These are phyloP conservation scores for Vimba vimba DNA, from an alignment of 2,113 vertebrate genomes.

Conservation along the genomic window DNA sequence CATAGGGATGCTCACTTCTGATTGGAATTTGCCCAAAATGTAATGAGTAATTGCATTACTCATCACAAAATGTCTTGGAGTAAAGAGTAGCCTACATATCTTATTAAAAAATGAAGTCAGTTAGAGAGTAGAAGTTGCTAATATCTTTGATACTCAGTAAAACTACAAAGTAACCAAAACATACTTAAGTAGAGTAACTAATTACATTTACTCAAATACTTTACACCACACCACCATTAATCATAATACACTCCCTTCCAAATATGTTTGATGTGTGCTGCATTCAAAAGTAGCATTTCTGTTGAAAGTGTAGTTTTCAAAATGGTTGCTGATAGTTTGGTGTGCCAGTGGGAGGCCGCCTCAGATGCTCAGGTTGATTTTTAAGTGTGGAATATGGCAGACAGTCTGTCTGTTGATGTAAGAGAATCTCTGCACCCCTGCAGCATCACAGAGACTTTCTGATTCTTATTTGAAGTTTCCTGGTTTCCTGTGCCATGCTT, in stretches of 20 bases:
- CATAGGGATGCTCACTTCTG: too few species aligned
- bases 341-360: neutral
- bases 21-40: too few species aligned
- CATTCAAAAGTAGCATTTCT: neutral
- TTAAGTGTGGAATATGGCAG: constrained; percentile 6
- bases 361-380: constrained; percentile 19
- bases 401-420: constrained; percentile 5
- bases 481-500: neutral
- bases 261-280: neutral
- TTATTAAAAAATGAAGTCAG: too few species aligned
- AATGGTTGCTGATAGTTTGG: neutral
- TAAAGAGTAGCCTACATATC: too few species aligned
- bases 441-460: neutral
- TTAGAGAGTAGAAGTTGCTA: too few species aligned
- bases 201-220: too few species aligned
- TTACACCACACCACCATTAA: too few species aligned
- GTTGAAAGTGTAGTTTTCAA: neutral
- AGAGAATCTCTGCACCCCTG: neutral
- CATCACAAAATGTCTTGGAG: too few species aligned
- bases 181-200: too few species aligned
- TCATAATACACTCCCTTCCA: neutral
- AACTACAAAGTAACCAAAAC: too few species aligned
- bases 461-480: neutral
- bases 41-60: too few species aligned
- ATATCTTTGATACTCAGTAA: too few species aligned